These are phyloP conservation scores for Nematolebias whitei DNA, from an alignment of 2,113 vertebrate genomes.

Conservation along the genomic window DNA sequence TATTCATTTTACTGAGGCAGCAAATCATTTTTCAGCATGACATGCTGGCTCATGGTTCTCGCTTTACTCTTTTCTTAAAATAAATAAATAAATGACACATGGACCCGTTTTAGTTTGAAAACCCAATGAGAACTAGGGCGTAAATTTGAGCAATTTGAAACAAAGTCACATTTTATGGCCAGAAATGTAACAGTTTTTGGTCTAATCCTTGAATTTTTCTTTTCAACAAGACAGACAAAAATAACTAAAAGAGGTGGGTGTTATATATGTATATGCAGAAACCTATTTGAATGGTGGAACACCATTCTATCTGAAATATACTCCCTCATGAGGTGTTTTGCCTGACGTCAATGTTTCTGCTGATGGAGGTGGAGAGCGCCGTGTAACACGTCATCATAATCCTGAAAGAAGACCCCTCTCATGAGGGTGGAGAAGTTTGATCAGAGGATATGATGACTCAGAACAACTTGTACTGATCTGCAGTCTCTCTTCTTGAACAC, in stretches of 20 bases:
- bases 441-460: too few species aligned
- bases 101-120: not conserved
- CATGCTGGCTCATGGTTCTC: slow-evolving; percentile 26
- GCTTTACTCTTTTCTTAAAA: not conserved
- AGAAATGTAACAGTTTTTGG: not conserved
- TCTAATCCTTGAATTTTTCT: too few species aligned
- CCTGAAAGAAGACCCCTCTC: too few species aligned
- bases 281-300: not conserved
- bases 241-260: too few species aligned
- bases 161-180: too few species aligned
- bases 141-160: not conserved
- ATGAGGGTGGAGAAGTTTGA: not conserved
- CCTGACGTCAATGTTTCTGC: not conserved
- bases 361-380: not conserved
- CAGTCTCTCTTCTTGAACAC: too few species aligned
- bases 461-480: too few species aligned
- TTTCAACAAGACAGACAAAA: too few species aligned
- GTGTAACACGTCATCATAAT: too few species aligned
- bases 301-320: not conserved
- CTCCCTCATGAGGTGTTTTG: not conserved
- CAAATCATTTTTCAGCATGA: slow-evolving; percentile 17
- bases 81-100: not conserved
- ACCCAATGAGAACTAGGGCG: not conserved
- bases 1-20: slow-evolving; percentile 36
- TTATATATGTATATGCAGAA: too few species aligned